Conservation (phyloP, 2,888 invertebrate species). For the Gonocerus acuteangulatus region DNA sequence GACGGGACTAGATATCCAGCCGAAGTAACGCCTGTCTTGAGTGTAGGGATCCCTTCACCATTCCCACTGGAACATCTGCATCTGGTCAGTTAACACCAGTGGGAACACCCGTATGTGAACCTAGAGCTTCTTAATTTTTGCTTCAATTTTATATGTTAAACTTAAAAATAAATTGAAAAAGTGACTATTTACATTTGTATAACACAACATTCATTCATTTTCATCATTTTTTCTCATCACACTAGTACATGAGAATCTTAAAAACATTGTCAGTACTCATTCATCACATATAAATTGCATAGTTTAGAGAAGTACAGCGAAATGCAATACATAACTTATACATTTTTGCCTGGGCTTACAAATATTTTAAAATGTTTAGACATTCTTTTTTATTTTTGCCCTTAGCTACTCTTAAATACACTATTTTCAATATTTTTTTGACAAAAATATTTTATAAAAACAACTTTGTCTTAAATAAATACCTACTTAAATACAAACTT, state of each 20-base stretch:
- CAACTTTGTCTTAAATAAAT: constrained; percentile 6
- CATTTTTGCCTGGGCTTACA: no score
- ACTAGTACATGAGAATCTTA: no score
- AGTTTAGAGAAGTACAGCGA: no score
- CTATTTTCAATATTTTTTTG: constrained; percentile 4
- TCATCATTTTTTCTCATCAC: no score
- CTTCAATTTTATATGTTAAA: neutral
- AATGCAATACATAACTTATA: no score
- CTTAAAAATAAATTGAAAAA: constrained; percentile 5
- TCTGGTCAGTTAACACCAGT: neutral
- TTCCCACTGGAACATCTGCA: constrained; percentile 2
- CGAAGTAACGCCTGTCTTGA: neutral
- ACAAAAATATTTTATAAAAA: constrained; percentile 25
- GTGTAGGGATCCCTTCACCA: constrained; percentile 19
- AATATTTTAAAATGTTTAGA: no score
- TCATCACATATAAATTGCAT: no score
- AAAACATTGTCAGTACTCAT: no score
- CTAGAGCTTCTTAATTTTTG: constrained; percentile 7
- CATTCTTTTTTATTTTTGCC: neutral
- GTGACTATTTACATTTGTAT: neutral
- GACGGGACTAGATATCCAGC: constrained; percentile 13
- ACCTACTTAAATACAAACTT: constrained; percentile 10
- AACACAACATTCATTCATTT: neutral
- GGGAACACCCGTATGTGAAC: constrained; percentile 25
- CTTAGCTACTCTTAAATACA: constrained; percentile 2